Conservation (phyloP, 2,888 invertebrate species). For the Bellardia pandia region DNA sequence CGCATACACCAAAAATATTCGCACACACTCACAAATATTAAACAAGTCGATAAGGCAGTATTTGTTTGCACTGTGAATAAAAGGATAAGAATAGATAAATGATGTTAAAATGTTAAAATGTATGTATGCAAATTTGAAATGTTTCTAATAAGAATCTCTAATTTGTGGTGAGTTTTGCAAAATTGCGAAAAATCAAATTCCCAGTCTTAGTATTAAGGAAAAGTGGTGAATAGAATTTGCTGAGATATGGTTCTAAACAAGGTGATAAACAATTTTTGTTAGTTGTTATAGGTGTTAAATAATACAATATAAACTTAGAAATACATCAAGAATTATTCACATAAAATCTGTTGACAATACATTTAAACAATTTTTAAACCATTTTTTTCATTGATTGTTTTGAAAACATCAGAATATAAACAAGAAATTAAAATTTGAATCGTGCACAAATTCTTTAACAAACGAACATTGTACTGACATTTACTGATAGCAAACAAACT, state of each 20-base stretch:
- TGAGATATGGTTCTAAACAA: not conserved
- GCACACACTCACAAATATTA: conserved; percentile 12
- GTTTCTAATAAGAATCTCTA: conserved; percentile 54
- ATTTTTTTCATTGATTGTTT: too few relatives aligned
- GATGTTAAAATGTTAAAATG: not conserved
- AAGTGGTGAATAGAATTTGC: not conserved
- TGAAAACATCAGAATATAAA: too few relatives aligned
- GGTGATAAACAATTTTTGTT: not conserved
- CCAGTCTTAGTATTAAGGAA: not conserved
- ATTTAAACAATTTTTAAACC: too few relatives aligned
- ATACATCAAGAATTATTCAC: too few relatives aligned
- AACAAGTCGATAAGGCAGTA: conserved; percentile 53
- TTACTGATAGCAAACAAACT: too few relatives aligned
- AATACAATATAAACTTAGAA: too few relatives aligned
- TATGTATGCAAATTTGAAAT: conserved; percentile 16
- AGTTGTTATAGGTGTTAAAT: not conserved
- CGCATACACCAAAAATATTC: conserved; percentile 8
- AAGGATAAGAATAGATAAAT: conserved; percentile 11
- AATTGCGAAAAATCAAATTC: not conserved
- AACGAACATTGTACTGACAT: too few relatives aligned
- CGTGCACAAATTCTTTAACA: too few relatives aligned
- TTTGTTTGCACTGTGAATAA: conserved; percentile 28
- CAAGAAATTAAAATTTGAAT: too few relatives aligned
- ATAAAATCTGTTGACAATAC: too few relatives aligned
- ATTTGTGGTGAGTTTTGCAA: conserved; percentile 33